A percentile compares a stretch with the other conserved stretches of the same genome.
Evolutionary conservation across 2,113 vertebrate species (phyloP).

Genomic region (Crotalus viridis): DNA sequence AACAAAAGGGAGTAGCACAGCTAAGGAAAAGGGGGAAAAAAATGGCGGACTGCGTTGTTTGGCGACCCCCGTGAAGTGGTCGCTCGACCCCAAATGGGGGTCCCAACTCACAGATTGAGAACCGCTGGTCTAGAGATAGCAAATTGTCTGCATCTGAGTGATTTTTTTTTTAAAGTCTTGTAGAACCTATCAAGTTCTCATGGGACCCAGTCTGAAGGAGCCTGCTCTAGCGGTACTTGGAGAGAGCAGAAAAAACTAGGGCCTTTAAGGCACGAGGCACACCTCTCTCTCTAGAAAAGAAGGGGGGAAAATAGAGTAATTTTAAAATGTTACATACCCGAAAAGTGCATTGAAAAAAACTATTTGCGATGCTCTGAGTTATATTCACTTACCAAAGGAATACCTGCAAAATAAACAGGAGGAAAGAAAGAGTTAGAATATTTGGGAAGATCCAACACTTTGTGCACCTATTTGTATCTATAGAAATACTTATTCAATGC

Average conservation of each 20-base stretch:
- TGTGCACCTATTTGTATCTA: not conserved
- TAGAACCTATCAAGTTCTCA: not conserved
- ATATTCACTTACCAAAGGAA: conserved; percentile 81
- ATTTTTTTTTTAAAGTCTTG: not conserved
- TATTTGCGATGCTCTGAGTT: conserved; percentile 34
- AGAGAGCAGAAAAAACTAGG: not conserved
- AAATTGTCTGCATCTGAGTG: not conserved
- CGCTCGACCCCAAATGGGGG: too few species aligned
- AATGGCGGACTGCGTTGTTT: too few species aligned
- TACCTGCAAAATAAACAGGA: conserved; percentile 77
- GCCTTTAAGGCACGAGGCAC: not conserved
- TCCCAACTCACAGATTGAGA: too few species aligned
- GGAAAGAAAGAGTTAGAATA: conserved; percentile 17
- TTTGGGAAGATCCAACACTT: not conserved
- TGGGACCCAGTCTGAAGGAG: not conserved
- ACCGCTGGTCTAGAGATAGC: not conserved
- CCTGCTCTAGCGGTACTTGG: not conserved
- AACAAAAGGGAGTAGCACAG: too few species aligned
- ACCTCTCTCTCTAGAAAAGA: too few species aligned
- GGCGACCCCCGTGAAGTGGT: too few species aligned
- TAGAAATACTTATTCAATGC: not conserved
- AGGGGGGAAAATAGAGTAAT: not conserved
- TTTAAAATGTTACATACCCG: conserved; percentile 65
- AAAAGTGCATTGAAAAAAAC: conserved; percentile 4
- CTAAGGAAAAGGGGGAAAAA: too few species aligned